Evolutionary conservation across 2,888 invertebrate species (phyloP), one percentile per base, ranked within the genome.

Genomic region (Agrochola macilenta): DNA sequence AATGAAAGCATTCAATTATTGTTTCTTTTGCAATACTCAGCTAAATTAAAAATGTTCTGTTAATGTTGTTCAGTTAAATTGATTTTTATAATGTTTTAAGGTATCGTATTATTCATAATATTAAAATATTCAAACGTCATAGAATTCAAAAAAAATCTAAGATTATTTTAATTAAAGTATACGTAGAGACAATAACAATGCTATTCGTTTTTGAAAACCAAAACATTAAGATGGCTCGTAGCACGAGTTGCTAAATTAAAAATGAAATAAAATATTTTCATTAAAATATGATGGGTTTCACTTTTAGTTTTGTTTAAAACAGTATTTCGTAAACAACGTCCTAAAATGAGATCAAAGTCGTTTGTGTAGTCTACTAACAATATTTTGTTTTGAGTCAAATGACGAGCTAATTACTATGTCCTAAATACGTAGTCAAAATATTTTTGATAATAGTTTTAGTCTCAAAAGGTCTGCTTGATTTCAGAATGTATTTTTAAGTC

Each of bases 301-400:
- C 30, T 66, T 43, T 57, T 70, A 49, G n/a, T 64, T 72, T 64
- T 35, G 64, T 74, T 46, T 79, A 12, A 14, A 57, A 35, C 52
- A 35, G 49, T 61, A 26, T 75, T 75, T 82, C 65, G 39, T 82
- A 75, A 79, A 46, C 65, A 74, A 17, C 23, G 4, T 20, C 46
- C 35, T 74, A 39, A 61, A 82, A 39, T 39, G 35, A 79, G 58
- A 66, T 75, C 76, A 75, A 81, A 65, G 65, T 49, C 60, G 54
- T 75, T 81, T 66, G 65, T 60, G 58, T 58, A 26, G 26, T 81
- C 54, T 30, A 46, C 17, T 17, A n/a, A 17, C 30, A 46, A 46
- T 58, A 64, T 52, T 35, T 65, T 60, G 52, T 12, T 54, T 75
- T 46, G 58, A 26, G 60, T 60, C 49, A 65, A 65, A 46, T 66